Conservation (phyloP, 1,140 invertebrate genomes). For the Camponotus pennsylvanicus region DNA sequence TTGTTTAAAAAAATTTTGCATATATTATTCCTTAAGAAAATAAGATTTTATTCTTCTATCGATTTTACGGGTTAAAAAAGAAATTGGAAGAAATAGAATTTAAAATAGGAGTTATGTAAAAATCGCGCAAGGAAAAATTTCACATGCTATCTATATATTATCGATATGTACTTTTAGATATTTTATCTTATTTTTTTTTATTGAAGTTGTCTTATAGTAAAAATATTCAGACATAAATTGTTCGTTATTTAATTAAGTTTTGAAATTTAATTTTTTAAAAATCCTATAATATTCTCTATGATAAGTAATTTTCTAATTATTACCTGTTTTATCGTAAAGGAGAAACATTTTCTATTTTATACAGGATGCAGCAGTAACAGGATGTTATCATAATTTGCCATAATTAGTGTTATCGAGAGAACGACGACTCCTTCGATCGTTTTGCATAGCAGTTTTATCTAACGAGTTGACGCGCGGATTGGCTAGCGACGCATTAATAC, state of each 20-base stretch:
- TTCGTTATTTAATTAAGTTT: not conserved
- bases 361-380: conserved; percentile 10
- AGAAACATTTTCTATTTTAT: not conserved
- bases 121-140: not conserved
- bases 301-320: conserved; percentile 8
- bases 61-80: not conserved
- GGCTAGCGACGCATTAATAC: conserved; percentile 25
- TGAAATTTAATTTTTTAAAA: not conserved
- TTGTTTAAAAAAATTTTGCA: not conserved
- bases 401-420: conserved; percentile 34
- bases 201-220: not conserved
- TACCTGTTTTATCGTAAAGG: not conserved
- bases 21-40: not conserved
- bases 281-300: not conserved
- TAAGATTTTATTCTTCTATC: not conserved
- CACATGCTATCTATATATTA: not conserved
- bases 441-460: conserved; percentile 52
- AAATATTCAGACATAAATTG: not conserved
- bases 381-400: conserved; percentile 32
- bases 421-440: conserved; percentile 10
- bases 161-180: not conserved
- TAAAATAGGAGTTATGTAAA: not conserved
- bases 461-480: conserved; percentile 34
- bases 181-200: no score
- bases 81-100: not conserved